Conservation (phyloP, 2,888 invertebrate genomes). For the Nyleta sp. region DNA sequence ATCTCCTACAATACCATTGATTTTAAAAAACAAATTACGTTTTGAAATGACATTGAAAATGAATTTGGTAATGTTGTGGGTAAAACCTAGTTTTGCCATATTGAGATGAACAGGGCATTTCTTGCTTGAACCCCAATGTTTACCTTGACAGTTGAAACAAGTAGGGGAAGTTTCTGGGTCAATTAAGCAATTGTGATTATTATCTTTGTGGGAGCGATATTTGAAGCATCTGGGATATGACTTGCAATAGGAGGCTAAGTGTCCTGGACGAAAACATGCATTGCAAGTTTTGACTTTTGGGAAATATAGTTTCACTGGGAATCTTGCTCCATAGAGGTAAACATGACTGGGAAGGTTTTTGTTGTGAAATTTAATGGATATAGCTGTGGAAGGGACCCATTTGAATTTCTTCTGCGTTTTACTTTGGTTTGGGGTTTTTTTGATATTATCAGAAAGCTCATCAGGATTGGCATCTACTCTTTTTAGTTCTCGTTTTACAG, state of each 20-base stretch:
- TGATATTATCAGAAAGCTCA: too few species aligned
- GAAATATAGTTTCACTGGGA: conserved; percentile 1
- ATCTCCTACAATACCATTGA: too few species aligned
- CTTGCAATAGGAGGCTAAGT: conserved; percentile 4
- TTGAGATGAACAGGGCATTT: conserved; percentile 23
- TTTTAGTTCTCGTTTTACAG: conserved; percentile 1
- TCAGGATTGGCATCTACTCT: background rate
- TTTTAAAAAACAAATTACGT: too few species aligned
- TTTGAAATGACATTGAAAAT: too few species aligned
- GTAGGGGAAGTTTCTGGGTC: background rate
- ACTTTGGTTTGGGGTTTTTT: background rate
- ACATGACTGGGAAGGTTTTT: background rate
- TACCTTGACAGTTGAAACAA: conserved; percentile 14
- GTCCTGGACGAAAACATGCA: conserved; percentile 6
- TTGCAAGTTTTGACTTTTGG: conserved; percentile 26
- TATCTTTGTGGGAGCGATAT: background rate
- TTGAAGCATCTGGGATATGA: conserved; percentile 1
- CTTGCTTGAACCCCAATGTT: conserved; percentile 32
- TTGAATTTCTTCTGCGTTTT: too few species aligned
- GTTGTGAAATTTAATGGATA: conserved; percentile 5
- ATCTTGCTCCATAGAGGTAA: conserved; percentile 5
- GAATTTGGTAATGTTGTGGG: too few species aligned
- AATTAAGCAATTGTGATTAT: background rate
- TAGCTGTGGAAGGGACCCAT: background rate
- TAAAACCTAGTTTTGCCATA: too few species aligned